Percentiles rank a stretch among this genome's conserved stretches.
Conservation (phyloP, 2,888 invertebrate genomes). For the Rotaria macrura region DNA sequence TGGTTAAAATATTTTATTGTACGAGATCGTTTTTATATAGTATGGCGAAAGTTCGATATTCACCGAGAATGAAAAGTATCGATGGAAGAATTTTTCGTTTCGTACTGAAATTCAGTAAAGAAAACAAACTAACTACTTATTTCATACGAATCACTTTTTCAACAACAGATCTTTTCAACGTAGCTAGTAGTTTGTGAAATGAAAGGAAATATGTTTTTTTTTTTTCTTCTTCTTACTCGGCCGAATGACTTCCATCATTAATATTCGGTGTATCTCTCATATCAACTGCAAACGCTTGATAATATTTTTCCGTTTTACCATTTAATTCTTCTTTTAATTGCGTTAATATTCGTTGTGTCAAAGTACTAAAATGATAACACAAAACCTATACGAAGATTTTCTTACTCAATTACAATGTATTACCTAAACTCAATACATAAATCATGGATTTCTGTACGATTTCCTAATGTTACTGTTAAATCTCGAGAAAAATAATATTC, state of each 20-base stretch:
- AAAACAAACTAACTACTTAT: no score
- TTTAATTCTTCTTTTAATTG: conserved; percentile 18
- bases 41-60: no score
- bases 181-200: no score
- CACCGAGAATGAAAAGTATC: no score
- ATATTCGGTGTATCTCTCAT: background rate
- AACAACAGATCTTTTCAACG: no score
- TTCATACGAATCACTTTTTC: no score
- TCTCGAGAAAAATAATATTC: conserved; percentile 18
- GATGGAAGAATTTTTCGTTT: no score
- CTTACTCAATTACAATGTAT: no score
- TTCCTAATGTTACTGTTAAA: conserved; percentile 13
- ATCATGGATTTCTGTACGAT: background rate
- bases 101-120: no score
- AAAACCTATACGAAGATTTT: background rate
- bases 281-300: background rate
- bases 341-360: background rate
- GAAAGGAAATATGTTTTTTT: no score
- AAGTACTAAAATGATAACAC: background rate
- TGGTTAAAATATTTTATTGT: no score
- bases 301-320: conserved; percentile 1
- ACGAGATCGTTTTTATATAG: no score
- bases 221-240: background rate
- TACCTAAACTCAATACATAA: background rate
- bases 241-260: background rate